Conservation (phyloP, 2,888 invertebrate species). For the Antitype chi region DNA sequence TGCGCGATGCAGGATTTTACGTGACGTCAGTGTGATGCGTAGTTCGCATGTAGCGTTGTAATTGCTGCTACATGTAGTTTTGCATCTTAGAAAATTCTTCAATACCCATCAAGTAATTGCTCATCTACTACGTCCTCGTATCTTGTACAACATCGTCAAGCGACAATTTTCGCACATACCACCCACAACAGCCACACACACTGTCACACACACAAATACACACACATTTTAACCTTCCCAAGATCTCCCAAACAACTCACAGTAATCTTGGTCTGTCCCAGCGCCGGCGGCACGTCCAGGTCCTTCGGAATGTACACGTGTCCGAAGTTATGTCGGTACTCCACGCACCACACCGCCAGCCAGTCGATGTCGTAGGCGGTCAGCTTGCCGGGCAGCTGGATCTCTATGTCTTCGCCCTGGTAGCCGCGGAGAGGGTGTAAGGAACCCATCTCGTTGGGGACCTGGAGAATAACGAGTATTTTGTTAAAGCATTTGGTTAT, state of each 20-base stretch:
- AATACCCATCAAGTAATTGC: neutral
- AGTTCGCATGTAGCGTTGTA: too few relatives aligned
- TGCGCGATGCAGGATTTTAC: too few relatives aligned
- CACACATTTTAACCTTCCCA: neutral
- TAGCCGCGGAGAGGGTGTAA: slow-evolving; percentile 95
- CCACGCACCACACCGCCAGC: slow-evolving; percentile 98
- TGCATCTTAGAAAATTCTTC: neutral
- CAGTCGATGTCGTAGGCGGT: slow-evolving; percentile 98
- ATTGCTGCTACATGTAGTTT: neutral
- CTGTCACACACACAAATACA: too few relatives aligned
- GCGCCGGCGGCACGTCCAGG: slow-evolving; percentile 96
- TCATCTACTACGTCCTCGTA: neutral
- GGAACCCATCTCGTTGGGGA: slow-evolving; percentile 97
- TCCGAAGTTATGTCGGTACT: slow-evolving; percentile 97
- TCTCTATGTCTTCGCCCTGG: slow-evolving; percentile 97
- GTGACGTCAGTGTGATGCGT: too few relatives aligned
- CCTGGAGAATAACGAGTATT: slow-evolving; percentile 79
- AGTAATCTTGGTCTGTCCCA: slow-evolving; percentile 97
- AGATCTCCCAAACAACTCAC: slow-evolving; percentile 88
- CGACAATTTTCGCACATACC: neutral
- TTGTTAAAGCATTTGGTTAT: neutral
- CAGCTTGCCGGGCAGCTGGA: slow-evolving; percentile 95
- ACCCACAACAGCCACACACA: too few relatives aligned
- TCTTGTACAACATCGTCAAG: neutral
- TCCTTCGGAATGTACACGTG: slow-evolving; percentile 97